Evolutionary conservation across 2,797 vertebrate genomes (phyloP), one percentile per base, ranked within the genome.

Genomic region (Champsocephalus esox): DNA sequence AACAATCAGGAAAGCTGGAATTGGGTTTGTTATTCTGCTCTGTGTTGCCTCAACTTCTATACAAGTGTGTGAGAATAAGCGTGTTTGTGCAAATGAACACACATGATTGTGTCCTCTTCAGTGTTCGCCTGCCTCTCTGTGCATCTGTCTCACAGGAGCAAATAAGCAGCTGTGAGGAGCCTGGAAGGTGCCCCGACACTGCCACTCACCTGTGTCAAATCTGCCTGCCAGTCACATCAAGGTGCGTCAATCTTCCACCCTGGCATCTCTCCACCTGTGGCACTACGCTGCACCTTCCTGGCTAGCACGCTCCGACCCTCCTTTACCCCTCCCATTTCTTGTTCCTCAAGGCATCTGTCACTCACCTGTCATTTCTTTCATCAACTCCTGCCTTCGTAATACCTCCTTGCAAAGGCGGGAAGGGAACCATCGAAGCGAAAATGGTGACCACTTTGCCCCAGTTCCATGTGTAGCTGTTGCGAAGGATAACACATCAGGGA

Each of bases 361-460:
- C 87, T 95, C 94, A 94, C 83, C 93, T 93, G 94, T 94, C 92
- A 89, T 75, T 83, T 90, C 85, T 88, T 87, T 92, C 92, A 93
- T 92, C 92, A 92, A 83, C 85, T 81, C 79, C 69, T 75, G 52
- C 56, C 75, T 75, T 75, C 62, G 59, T 65, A 64, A 56, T 45
- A 54, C 70, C 75, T 63, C 72, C 66, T 72, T 68, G 62, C 63
- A 17, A 56, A 86, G 86, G 88, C 84, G 80, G 90, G 66, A 82
- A 84, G 68, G 73, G 57, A 91, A 81, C 74, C 87, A 85, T 66
- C n/a, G 59, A 77, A 92, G 91, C 79, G 76, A 85, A 88, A 86
- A 82, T 64, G 57, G 86, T 78, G 80, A 88, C 86, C 77, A 88
- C 73, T 88, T 90, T 91, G 88, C 82, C 89, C 90, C 66, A 81